Conservation (phyloP, 1,140 invertebrate species). For the Patella vulgata region DNA sequence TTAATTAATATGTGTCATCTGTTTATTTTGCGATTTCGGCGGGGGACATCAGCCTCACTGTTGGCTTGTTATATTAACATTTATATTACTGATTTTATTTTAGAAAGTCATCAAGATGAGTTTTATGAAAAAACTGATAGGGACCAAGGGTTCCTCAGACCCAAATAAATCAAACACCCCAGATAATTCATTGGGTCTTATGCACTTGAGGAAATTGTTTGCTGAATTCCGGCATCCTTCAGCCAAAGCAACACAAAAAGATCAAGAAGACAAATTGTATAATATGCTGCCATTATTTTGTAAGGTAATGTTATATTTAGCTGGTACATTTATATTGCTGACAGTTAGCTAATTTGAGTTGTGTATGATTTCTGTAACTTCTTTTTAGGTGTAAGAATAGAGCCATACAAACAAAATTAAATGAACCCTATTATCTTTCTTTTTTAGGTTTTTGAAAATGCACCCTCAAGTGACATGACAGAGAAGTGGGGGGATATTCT, state of each 20-base stretch:
- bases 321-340: no score
- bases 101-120: slow-evolving; percentile 50
- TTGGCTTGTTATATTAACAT: no score
- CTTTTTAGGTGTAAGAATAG: no score
- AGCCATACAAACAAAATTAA: no score
- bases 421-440: not conserved
- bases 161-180: slow-evolving; percentile 29
- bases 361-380: no score
- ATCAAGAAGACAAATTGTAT: slow-evolving; percentile 94
- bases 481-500: slow-evolving; percentile 95
- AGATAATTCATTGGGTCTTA: slow-evolving; percentile 78
- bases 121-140: slow-evolving; percentile 50
- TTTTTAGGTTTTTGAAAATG: slow-evolving; percentile 86
- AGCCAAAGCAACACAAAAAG: slow-evolving; percentile 69
- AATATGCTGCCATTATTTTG: slow-evolving; percentile 98
- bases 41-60: no score
- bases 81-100: no score
- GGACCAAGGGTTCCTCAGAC: slow-evolving; percentile 17
- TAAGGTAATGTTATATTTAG: slow-evolving; percentile 86
- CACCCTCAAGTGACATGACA: slow-evolving; percentile 90
- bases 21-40: no score
- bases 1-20: no score
- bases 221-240: slow-evolving; percentile 90
- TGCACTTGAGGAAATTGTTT: slow-evolving; percentile 96
- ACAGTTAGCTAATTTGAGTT: no score